Evolutionary conservation across 35 echinoderm and acorn worm species (phyloP).

Genomic region (Heliocidaris tuberculata): DNA sequence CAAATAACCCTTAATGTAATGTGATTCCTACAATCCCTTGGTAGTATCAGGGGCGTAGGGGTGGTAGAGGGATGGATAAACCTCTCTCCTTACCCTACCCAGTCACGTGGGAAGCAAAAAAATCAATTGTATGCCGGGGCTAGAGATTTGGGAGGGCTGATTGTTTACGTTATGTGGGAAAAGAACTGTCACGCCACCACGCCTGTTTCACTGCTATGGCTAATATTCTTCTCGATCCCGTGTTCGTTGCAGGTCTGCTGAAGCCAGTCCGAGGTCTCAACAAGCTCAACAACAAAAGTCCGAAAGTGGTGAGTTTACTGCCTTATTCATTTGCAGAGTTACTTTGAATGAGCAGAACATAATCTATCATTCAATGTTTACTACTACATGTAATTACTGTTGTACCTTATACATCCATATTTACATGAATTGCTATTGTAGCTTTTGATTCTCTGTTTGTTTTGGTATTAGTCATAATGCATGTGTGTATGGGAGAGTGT

Average conservation of each 20-base stretch:
- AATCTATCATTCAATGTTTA: not conserved
- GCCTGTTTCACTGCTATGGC: not conserved
- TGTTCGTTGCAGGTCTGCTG: constrained; percentile 79
- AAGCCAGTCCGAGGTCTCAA: constrained; percentile 62
- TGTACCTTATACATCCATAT: not conserved
- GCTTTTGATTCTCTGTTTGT: not conserved
- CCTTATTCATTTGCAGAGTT: no score
- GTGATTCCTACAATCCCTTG: not conserved
- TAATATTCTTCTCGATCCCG: constrained; percentile 69
- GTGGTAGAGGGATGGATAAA: not conserved
- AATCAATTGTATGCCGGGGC: not conserved
- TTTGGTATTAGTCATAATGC: not conserved
- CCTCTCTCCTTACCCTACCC: not conserved
- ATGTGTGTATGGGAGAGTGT: no score
- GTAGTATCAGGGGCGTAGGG: constrained; percentile 6
- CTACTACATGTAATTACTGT: not conserved
- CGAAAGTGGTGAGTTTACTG: constrained; percentile 49
- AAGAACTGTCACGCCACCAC: not conserved
- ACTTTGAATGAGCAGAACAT: no score
- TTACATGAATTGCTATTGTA: not conserved
- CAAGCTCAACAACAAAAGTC: constrained; percentile 58
- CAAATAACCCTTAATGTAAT: not conserved
- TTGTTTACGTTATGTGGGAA: constrained; percentile 38
- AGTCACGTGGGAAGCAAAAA: constrained; percentile 8
- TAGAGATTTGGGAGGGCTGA: constrained; percentile 23